Percentiles rank a stretch among this genome's conserved stretches.
These are phyloP conservation scores for Sesia bembeciformis DNA, from an alignment of 2,888 invertebrate species.

Conservation along the genomic window DNA sequence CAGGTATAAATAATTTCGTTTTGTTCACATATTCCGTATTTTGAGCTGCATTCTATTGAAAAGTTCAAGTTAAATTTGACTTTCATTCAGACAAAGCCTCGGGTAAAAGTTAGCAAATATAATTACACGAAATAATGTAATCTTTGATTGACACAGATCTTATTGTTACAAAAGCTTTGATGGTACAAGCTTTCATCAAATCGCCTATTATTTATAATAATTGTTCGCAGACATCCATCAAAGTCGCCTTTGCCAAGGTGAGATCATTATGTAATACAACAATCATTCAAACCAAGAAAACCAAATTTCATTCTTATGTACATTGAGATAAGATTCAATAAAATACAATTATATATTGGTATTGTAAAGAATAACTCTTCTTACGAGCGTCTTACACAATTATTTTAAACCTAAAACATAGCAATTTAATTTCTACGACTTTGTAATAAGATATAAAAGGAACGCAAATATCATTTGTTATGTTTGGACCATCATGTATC, in stretches of 20 bases:
- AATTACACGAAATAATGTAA: background rate
- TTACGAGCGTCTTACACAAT: background rate
- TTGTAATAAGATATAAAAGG: background rate
- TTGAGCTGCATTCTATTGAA: too few species aligned
- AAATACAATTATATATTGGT: background rate
- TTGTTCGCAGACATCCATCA: constrained; percentile 35
- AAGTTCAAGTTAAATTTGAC: too few species aligned
- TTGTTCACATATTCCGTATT: too few species aligned
- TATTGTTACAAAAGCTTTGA: background rate
- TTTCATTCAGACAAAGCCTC: too few species aligned
- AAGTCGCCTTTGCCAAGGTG: constrained; percentile 27
- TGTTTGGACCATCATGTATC: background rate
- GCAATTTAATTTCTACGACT: background rate
- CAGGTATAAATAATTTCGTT: too few species aligned
- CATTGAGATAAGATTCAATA: background rate
- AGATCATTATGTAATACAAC: background rate
- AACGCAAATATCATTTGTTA: background rate
- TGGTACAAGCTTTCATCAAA: constrained; percentile 9
- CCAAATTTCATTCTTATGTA: background rate
- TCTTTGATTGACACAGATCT: background rate
- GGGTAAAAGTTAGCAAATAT: too few species aligned
- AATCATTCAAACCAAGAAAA: background rate
- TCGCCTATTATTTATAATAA: constrained; percentile 24
- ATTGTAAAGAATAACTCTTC: background rate
- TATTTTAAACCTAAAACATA: background rate